Conservation (phyloP, 1,140 invertebrate species). For the Caenorhabditis tropicalis region DNA sequence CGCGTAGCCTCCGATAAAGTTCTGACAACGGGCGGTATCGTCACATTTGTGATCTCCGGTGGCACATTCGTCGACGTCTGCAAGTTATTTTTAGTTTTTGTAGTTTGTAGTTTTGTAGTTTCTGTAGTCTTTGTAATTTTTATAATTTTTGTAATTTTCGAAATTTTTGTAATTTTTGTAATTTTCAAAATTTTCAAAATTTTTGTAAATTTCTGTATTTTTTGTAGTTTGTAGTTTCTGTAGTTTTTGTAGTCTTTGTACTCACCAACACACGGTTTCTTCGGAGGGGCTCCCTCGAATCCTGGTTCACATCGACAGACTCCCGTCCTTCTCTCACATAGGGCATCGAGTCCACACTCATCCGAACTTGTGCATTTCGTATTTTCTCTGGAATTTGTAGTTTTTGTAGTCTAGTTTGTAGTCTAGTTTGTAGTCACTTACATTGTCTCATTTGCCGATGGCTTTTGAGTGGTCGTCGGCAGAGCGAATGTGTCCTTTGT, state of each 20-base stretch:
- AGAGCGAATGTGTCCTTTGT: slow-evolving; percentile 53
- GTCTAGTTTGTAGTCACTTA: neutral
- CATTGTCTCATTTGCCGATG: neutral
- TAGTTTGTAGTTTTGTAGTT: no score
- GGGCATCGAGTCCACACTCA: slow-evolving; percentile 66
- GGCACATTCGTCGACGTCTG: slow-evolving; percentile 66
- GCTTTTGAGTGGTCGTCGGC: neutral
- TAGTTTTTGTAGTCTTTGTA: neutral
- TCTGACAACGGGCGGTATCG: slow-evolving; percentile 58
- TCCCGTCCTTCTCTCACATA: slow-evolving; percentile 62
- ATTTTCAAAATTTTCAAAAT: neutral
- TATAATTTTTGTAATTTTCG: no score
- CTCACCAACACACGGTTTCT: slow-evolving; percentile 58
- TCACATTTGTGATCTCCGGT: slow-evolving; percentile 64
- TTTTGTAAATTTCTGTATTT: neutral
- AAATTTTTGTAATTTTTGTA: no score
- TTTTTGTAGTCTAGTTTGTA: neutral
- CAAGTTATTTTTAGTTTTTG: no score
- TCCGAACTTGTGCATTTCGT: slow-evolving; percentile 59
- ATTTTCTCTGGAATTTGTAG: slow-evolving; percentile 22
- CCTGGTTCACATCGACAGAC: slow-evolving; percentile 62
- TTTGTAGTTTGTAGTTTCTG: neutral
- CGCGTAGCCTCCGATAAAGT: slow-evolving; percentile 63
- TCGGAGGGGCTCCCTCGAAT: slow-evolving; percentile 62
- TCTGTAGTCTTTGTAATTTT: no score